Conservation (phyloP, 2,113 vertebrate species). For the Aptenodytes patagonicus region DNA sequence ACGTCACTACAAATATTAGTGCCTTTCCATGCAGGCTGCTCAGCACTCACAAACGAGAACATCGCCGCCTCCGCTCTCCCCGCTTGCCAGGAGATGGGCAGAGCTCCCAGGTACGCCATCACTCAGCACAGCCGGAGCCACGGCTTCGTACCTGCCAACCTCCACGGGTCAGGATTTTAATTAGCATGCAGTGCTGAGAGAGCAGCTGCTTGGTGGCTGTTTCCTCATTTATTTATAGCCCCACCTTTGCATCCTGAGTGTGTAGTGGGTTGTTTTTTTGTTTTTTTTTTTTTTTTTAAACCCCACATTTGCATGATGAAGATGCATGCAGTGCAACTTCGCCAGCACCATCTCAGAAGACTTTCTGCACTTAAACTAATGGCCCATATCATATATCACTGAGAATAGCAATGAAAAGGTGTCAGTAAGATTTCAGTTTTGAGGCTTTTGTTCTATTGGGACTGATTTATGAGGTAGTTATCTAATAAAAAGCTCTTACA, state of each 20-base stretch:
- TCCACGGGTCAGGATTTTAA: not conserved
- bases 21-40: not conserved
- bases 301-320: not conserved
- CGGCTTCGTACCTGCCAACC: not conserved
- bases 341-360: not conserved
- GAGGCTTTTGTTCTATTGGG: not conserved
- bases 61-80: not conserved
- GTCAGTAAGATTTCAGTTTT: not conserved
- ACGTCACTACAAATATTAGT: not conserved
- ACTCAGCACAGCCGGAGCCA: not conserved
- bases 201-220: not conserved
- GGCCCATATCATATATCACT: not conserved
- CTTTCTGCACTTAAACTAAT: not conserved
- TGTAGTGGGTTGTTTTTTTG: no score
- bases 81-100: not conserved
- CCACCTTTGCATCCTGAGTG: not conserved
- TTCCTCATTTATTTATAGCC: not conserved
- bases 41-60: not conserved
- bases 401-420: not conserved
- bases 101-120: not conserved
- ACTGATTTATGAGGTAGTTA: slow-evolving; percentile 23
- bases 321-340: not conserved
- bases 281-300: not conserved
- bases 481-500: not conserved
- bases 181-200: not conserved